Base-by-base conservation (phyloP, 2,888 invertebrate genomes). In the Elysia crispata region DNA sequence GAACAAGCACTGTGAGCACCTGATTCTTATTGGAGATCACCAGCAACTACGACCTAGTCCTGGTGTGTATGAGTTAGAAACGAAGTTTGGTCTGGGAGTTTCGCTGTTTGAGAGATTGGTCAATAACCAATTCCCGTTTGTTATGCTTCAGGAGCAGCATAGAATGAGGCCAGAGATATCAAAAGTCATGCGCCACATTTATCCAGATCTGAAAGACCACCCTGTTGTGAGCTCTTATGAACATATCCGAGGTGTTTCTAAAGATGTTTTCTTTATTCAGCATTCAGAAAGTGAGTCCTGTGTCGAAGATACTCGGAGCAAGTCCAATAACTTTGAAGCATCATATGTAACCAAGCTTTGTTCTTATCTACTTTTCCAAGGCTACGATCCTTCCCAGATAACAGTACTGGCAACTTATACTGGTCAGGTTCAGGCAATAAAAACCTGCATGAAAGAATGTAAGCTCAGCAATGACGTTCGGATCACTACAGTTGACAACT, bases 91-190 rank as follows among this genome's bases (percentile, higher is more conserved):
- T 60, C 91, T 96, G 80, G 95, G 96, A 81, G 93, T 96, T 74
- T 96, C 96, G 0, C 93, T 97, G 11, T 97, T 97, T 92, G 97
- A 97, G 88, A 93, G 96, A 8, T 94, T 96, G 94, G 93, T 96
- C 1, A 93, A 93, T 0, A 95, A 95, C 85, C 93, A 94, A 0
- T 87, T 95, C 3, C 94, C 94, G 79, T 94, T 94, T 20, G 92
- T 94, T 0, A 88, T 88, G 18, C 90, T 96, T 0, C 92, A 94
- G 25, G 93, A 94, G 0, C 97, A 97, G 80, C 91, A 91, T 78
- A 82, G 91, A 66, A 92, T 92, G 92, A 81, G 91, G 60, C 91
- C 91, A 25, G 87, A 89, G 62, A 90, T 92, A 41, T 85, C 91
- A 0, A 77, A 79, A 1, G 76, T 91, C 15, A 83, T 91, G 81